Evolutionary conservation across 2,797 vertebrate species (phyloP), one percentile per base, ranked within the genome.

Genomic region (Propithecus perrieri): DNA sequence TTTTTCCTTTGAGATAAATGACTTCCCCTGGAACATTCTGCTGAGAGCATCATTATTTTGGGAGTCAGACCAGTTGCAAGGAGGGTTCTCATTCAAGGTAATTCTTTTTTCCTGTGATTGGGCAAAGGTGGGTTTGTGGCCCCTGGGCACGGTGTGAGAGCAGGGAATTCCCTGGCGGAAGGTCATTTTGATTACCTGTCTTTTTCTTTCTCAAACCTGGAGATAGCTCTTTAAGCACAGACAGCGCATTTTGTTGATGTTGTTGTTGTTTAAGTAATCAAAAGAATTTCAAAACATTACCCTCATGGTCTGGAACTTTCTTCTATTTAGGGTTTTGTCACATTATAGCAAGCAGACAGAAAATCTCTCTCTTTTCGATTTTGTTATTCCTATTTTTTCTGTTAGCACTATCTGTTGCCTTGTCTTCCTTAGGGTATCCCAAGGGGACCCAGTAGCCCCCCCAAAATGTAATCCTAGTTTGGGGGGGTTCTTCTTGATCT

Each of bases 81-180:
- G 26, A 81, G 50, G 24, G 15, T 67, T 94, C 69, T 93, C 18
- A 7, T 78, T 97, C 43, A 50, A 91, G 43, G 71, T n/a, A 75
- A 93, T 80, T 95, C 69, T 30, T 91, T 33, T 90, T 79, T 95
- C 67, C 79, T 94, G 67, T 85, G 90, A 35, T 86, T 90, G 76
- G 74, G 30, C 35, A 33, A 63, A 90, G 67, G 85, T 84, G 30
- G 35, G 33, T 79, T 84, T 78, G 35, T 80, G 55, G 26, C 43
- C 63, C 8, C n/a, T 85, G 59, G 30, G 55, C 5, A 43, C 4
- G n/a, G 41, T 69, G 5, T 20, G 35, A 89, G 30, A 92, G 28
- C 48, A 74, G 75, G 53, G 50, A 41, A 67, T 94, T 67, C 59
- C 59, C 50, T 41, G 24, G 53, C 28, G 22, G 67, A 69, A 63